Evolutionary conservation across 2,113 vertebrate genomes (phyloP), one percentile per base, ranked within the genome.

Genomic region (Xiphophorus hellerii): DNA sequence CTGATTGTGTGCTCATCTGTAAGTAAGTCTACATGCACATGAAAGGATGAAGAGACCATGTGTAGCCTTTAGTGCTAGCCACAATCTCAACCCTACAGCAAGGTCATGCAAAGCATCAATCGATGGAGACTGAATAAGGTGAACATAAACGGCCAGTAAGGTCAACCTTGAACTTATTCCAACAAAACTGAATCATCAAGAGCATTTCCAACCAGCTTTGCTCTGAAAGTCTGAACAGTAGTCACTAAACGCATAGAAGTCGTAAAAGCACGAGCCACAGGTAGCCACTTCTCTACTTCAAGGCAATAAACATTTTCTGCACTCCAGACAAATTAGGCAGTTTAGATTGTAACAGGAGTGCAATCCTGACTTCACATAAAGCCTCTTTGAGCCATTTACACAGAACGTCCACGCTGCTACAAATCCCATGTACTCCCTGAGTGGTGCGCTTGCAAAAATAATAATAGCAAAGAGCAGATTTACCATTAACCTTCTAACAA

Each of bases 51-150:
- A 70, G 78, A 77, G 70, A 76, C 66, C 22, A 66, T 0, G 28
- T 66, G 70, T 74, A 76, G 77, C 83, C 80, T 87, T 75, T 77
- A 69, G 78, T 83, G 70, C 74, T 9, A 5, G 73, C 88, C 84
- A 67, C 86, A 74, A 73, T n/a, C 22, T n/a, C 66, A 54, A 11
- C 87, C 88, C 84, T 69, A 78, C 82, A 90, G 88, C 92, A 91
- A 93, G 90, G 93, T 92, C 89, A 90, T 11, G 78, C 73, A 82
- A 85, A 81, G 80, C 85, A 44, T 78, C 69, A 73, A 90, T 89
- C 88, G 71, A 93, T 90, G 48, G 62, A 72, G 68, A 88, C 63
- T 80, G 88, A 89, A 88, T 88, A 22, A 77, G 90, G 79, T 75
- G 82, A 74, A 78, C 39, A 29, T 30, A 68, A 27, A 76, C 63